A percentile compares a stretch with the other conserved stretches of the same genome.
These are phyloP conservation scores for Hybognathus amarus DNA, from an alignment of 2,797 vertebrate species.

Conservation along the genomic window DNA sequence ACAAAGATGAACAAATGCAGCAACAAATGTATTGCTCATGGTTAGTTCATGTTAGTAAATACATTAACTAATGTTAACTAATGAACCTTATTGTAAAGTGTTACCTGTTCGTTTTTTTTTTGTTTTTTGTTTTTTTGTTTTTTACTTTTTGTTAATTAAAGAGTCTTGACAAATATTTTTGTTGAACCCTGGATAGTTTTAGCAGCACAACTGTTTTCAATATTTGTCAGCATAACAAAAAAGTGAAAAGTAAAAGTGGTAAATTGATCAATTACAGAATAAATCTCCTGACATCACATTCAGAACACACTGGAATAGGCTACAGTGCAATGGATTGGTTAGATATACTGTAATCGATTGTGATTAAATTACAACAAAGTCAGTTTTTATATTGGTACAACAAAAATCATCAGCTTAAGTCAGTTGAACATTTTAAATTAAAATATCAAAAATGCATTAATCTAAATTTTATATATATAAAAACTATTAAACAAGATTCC, in stretches of 20 bases:
- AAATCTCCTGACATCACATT: not conserved
- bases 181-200: not conserved
- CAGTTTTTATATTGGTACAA: too few species aligned
- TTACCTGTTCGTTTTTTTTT: too few species aligned
- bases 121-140: too few species aligned
- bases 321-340: not conserved
- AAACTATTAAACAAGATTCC: not conserved
- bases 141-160: not conserved
- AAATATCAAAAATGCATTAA: not conserved
- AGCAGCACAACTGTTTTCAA: not conserved
- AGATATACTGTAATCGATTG: not conserved
- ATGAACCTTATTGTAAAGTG: too few species aligned
- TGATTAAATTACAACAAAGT: not conserved
- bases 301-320: not conserved
- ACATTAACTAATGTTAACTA: too few species aligned
- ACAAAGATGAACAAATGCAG: too few species aligned
- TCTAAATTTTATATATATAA: not conserved
- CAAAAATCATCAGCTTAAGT: not conserved
- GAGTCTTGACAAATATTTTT: not conserved
- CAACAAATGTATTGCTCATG: too few species aligned
- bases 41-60: too few species aligned
- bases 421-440: too few species aligned
- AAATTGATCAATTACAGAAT: not conserved
- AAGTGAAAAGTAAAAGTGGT: not conserved
- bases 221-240: not conserved